Conservation (phyloP, 2,113 vertebrate species). For the Sminthopsis crassicaudata region DNA sequence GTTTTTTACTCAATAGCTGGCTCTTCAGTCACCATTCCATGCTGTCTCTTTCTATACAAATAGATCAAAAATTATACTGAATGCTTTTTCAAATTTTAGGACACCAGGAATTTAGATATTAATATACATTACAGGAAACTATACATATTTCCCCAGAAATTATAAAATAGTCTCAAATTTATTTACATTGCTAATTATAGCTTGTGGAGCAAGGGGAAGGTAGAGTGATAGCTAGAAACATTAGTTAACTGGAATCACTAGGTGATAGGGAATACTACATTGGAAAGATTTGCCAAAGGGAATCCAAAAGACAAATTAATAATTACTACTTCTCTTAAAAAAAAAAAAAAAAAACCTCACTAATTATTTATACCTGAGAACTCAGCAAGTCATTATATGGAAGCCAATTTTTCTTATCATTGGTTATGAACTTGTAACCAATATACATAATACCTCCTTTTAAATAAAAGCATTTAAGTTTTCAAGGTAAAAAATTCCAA, state of each 20-base stretch:
- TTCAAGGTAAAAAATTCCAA: background rate
- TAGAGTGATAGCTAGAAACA: background rate
- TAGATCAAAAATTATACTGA: background rate
- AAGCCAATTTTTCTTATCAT: constrained; percentile 1
- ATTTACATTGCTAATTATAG: background rate
- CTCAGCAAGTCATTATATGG: background rate
- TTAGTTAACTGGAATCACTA: background rate
- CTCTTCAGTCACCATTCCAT: background rate
- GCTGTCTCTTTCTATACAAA: background rate
- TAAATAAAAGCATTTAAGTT: constrained; percentile 46
- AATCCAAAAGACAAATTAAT: background rate
- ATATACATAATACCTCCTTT: constrained; percentile 2
- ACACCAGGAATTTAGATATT: background rate
- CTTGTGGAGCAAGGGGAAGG: background rate
- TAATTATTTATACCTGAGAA: constrained; percentile 39
- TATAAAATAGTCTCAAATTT: background rate
- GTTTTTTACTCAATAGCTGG: background rate
- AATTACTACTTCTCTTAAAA: background rate
- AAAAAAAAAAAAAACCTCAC: background rate
- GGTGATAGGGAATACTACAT: background rate
- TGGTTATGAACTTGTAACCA: background rate
- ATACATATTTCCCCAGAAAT: background rate
- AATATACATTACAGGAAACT: background rate
- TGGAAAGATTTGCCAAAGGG: background rate
- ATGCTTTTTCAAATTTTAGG: background rate